Evolutionary conservation across 2,113 vertebrate species (phyloP).

Genomic region (Hippocampus mohnikei): DNA sequence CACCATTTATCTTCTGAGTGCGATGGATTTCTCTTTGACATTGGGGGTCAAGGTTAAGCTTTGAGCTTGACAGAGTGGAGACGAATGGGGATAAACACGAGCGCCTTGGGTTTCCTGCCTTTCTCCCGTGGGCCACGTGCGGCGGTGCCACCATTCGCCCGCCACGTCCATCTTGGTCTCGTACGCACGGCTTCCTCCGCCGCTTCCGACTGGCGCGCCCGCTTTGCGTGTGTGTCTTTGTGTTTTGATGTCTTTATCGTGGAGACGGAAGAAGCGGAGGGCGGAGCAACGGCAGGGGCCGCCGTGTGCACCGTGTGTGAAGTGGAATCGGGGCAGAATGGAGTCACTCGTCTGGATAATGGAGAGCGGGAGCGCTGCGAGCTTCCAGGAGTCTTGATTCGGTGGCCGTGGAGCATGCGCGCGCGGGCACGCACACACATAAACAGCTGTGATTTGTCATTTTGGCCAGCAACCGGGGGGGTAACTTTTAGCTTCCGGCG

Average conservation of each 20-base stretch:
- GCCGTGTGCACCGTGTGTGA: slow-evolving; percentile 22
- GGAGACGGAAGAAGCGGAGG: slow-evolving; percentile 26
- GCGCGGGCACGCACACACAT: slow-evolving; percentile 9
- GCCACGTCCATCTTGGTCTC: slow-evolving; percentile 41
- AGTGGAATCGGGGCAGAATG: slow-evolving; percentile 41
- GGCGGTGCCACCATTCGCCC: neutral
- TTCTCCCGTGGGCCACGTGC: slow-evolving; percentile 21
- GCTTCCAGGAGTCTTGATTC: slow-evolving; percentile 41
- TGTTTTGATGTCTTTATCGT: slow-evolving; percentile 47
- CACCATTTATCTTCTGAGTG: slow-evolving; percentile 8
- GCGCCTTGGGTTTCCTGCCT: slow-evolving; percentile 21
- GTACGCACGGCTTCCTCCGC: slow-evolving; percentile 35
- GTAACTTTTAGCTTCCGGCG: slow-evolving; percentile 52
- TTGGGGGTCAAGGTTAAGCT: slow-evolving; percentile 24
- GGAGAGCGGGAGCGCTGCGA: slow-evolving; percentile 43
- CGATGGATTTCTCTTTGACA: slow-evolving; percentile 7
- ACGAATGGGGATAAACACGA: slow-evolving; percentile 34
- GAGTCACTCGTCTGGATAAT: slow-evolving; percentile 57
- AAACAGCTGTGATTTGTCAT: slow-evolving; percentile 57
- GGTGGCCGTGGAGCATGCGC: slow-evolving; percentile 12
- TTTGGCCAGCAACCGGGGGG: slow-evolving; percentile 45
- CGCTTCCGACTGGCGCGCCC: slow-evolving; percentile 21
- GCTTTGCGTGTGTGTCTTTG: slow-evolving; percentile 1
- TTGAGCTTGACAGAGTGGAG: slow-evolving; percentile 13
- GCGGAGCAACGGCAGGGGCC: slow-evolving; percentile 12